Percentiles rank a stretch among this genome's conserved stretches.
phyloP scores from a whole-genome alignment of 2,113 vertebrate species.

The Dipodomys stephensi region DNA sequence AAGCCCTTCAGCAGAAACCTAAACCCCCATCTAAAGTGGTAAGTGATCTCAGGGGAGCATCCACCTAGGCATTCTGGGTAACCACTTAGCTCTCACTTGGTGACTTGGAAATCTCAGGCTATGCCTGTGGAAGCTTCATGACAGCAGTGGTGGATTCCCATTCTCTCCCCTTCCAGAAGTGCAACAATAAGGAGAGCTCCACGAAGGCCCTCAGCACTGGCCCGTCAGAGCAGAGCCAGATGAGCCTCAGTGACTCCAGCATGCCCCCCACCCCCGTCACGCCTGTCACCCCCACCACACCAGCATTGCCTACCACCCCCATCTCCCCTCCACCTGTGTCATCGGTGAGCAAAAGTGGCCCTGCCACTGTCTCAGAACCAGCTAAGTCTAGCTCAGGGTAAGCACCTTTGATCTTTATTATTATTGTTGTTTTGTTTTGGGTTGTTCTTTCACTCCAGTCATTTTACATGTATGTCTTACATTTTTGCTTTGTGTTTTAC shows the following conservation, averaged over 20 bases:
- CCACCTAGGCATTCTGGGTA: not conserved
- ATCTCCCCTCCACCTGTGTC: constrained; percentile 91
- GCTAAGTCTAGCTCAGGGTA: constrained; percentile 93
- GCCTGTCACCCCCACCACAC: constrained; percentile 88
- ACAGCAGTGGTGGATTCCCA: not conserved
- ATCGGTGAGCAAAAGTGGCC: constrained; percentile 88
- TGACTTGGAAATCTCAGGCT: rapidly evolving
- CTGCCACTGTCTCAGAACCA: constrained; percentile 86
- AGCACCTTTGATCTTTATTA: not conserved
- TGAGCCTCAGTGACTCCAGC: constrained; percentile 89
- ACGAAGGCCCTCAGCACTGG: constrained; percentile 86
- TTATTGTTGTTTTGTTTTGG: not conserved
- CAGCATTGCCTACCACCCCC: constrained; percentile 88
- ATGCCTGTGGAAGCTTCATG: not conserved
- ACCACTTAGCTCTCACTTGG: not conserved
- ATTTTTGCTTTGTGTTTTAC: not conserved
- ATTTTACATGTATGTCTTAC: not conserved
- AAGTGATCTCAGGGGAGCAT: constrained; percentile 69
- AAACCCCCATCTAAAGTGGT: constrained; percentile 96
- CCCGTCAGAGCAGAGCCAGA: constrained; percentile 87
- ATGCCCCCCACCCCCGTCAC: constrained; percentile 89
- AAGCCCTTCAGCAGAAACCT: constrained; percentile 97
- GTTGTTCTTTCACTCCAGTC: not conserved
- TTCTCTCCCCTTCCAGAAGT: constrained; percentile 88
- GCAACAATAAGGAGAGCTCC: constrained; percentile 91